Evolutionary conservation across 2,888 invertebrate species (phyloP).

Genomic region (Lydus trimaculatus): DNA sequence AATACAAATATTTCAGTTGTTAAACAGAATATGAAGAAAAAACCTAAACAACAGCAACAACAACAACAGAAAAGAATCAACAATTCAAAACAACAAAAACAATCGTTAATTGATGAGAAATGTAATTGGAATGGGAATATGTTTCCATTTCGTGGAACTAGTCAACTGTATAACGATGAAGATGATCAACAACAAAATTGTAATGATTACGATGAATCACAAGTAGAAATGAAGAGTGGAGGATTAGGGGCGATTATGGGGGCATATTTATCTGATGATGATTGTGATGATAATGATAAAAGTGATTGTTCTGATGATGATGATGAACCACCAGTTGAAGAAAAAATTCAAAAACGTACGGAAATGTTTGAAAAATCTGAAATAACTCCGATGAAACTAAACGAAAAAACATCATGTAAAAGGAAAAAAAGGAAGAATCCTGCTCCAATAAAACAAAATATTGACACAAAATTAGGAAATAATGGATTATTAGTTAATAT

Average conservation of each 20-base stretch:
- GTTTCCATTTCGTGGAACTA: constrained; percentile 57
- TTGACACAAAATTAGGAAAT: constrained; percentile 35
- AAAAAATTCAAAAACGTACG: constrained; percentile 52
- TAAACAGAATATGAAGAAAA: constrained; percentile 6
- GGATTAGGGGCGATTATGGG: constrained; percentile 66
- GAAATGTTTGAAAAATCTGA: constrained; percentile 32
- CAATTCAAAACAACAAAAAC: constrained; percentile 18
- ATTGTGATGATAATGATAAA: constrained; percentile 38
- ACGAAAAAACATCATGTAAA: constrained; percentile 1
- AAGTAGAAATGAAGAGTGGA: constrained; percentile 62
- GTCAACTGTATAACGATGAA: constrained; percentile 42
- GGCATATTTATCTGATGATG: constrained; percentile 67
- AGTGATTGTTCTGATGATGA: constrained; percentile 3
- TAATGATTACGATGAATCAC: constrained; percentile 54
- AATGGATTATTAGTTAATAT: constrained; percentile 15
- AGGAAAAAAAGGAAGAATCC: constrained; percentile 26
- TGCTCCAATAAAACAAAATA: constrained; percentile 26
- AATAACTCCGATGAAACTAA: constrained; percentile 15
- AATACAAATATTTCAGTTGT: not conserved
- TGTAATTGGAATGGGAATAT: constrained; percentile 56
- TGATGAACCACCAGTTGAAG: constrained; percentile 61
- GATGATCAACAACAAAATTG: constrained; percentile 27
- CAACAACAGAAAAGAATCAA: constrained; percentile 14
- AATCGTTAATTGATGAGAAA: constrained; percentile 54
- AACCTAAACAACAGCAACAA: constrained; percentile 11